Evolutionary conservation across 2,113 vertebrate species (phyloP).

Genomic region (Struthidea cinerea): DNA sequence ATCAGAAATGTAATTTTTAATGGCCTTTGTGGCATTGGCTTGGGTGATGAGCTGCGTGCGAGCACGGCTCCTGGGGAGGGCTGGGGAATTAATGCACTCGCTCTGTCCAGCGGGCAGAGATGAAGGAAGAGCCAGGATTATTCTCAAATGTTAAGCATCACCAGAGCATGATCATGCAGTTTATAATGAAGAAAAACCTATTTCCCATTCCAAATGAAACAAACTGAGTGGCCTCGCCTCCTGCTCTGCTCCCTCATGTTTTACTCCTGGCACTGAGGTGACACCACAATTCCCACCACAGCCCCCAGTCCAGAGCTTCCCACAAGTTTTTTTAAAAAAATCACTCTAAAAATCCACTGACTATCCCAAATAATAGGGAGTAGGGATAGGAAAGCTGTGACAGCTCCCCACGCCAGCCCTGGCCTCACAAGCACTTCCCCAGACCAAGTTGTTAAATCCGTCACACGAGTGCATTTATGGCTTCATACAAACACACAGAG

Average conservation of each 20-base stretch:
- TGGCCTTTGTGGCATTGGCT: background rate
- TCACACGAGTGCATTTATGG: rapidly evolving
- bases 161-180: background rate
- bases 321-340: background rate
- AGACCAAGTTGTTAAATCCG: background rate
- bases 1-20: background rate
- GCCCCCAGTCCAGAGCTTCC: background rate
- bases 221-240: background rate
- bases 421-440: background rate
- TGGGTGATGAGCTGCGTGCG: background rate
- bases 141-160: background rate
- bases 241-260: background rate
- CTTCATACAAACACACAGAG: background rate
- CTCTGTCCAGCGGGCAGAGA: background rate
- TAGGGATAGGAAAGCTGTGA: background rate
- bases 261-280: background rate
- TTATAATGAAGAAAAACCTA: background rate
- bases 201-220: background rate
- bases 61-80: background rate
- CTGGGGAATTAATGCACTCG: background rate
- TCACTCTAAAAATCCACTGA: background rate
- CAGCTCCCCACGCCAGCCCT: rapidly evolving
- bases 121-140: background rate
- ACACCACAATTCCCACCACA: background rate
- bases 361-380: background rate